A percentile compares a stretch with the other conserved stretches of the same genome.
These are phyloP conservation scores for Isotomurus palustris DNA, from an alignment of 2,888 invertebrate species.

Conservation along the genomic window DNA sequence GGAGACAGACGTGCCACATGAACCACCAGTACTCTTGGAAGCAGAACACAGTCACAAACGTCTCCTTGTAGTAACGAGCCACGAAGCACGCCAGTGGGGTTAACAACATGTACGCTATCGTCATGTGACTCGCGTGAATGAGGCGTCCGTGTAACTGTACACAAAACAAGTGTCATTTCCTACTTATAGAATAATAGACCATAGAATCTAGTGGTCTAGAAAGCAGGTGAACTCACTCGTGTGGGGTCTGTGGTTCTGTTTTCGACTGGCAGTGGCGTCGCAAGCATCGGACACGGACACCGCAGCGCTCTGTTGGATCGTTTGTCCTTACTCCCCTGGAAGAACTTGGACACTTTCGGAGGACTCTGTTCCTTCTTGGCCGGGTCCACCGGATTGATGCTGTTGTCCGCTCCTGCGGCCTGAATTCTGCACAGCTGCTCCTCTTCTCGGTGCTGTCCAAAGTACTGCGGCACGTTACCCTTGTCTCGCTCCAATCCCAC, in stretches of 20 bases:
- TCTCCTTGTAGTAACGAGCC: slow-evolving; percentile 32
- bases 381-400: too few species aligned
- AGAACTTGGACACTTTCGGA: background rate
- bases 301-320: slow-evolving; percentile 4
- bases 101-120: slow-evolving; percentile 28
- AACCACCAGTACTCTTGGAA: slow-evolving; percentile 39
- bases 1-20: slow-evolving; percentile 34
- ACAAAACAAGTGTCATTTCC: background rate
- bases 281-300: slow-evolving; percentile 29
- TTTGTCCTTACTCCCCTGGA: background rate
- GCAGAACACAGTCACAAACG: slow-evolving; percentile 29
- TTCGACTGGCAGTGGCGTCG: slow-evolving; percentile 16
- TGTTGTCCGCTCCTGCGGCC: too few species aligned
- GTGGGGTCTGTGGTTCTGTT: slow-evolving; percentile 22
- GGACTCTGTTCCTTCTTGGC: background rate
- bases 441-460: slow-evolving; percentile 19
- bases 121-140: slow-evolving; percentile 31
- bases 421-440: too few species aligned
- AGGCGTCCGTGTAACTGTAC: slow-evolving; percentile 19
- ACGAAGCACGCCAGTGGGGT: slow-evolving; percentile 30
- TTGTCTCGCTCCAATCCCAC: background rate
- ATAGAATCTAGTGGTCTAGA: background rate
- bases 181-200: background rate
- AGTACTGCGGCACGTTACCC: background rate
- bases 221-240: slow-evolving; percentile 1